A percentile compares a stretch with the other conserved stretches of the same genome.
Conservation (phyloP, 2,113 vertebrate species). For the Sialia sialis region DNA sequence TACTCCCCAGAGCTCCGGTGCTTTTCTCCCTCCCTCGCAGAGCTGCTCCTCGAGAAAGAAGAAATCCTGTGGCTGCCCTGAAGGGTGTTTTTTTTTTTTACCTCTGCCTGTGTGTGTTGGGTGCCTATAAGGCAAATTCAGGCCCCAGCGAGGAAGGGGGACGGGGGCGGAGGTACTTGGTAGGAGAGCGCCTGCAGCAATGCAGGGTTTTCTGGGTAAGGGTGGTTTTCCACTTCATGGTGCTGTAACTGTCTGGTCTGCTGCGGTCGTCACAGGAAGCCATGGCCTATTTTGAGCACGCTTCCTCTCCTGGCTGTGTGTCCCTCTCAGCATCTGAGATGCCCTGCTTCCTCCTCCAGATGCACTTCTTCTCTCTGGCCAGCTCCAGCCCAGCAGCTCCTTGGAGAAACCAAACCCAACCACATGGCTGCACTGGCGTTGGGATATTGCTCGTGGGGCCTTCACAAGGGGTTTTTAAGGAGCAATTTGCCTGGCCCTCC, state of each 20-base stretch:
- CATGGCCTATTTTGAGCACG: background rate
- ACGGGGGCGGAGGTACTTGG: background rate
- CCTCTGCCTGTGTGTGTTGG: background rate
- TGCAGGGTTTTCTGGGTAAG: constrained; percentile 25
- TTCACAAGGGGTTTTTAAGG: background rate
- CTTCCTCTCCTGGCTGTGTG: background rate
- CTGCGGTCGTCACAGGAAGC: background rate
- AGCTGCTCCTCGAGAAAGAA: background rate
- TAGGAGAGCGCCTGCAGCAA: background rate
- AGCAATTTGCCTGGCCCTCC: background rate
- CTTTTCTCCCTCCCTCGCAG: background rate
- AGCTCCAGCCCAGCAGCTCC: background rate
- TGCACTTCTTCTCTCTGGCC: background rate
- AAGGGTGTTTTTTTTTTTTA: background rate
- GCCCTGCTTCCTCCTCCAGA: background rate
- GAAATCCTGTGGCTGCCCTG: background rate
- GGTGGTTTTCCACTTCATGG: constrained; percentile 4
- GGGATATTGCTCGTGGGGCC: background rate
- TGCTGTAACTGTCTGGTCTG: constrained; percentile 21
- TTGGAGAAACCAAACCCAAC: background rate
- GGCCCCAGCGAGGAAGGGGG: background rate
- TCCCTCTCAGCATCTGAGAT: background rate
- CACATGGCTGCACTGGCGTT: fast-evolving
- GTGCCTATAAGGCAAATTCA: background rate
- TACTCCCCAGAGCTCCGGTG: background rate